phyloP scores from a whole-genome alignment of 2,888 invertebrate genomes.

The Gastracanthus pulcherrimus region DNA sequence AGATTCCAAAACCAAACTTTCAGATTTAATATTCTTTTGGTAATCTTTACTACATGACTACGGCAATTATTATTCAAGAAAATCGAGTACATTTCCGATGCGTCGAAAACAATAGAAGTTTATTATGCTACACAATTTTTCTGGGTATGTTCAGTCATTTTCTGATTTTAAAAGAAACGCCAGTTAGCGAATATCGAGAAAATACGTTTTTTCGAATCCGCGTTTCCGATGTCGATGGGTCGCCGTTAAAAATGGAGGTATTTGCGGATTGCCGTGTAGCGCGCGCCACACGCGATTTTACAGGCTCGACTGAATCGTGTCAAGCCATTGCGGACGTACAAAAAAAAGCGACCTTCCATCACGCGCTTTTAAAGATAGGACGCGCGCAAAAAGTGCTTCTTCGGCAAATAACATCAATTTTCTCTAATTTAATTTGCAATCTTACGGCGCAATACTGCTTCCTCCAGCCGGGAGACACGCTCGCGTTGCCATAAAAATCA shows the following conservation, averaged over 20 bases:
- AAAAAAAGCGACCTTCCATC: background rate
- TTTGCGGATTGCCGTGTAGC: background rate
- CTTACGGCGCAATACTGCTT: background rate
- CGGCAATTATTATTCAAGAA: too few species aligned
- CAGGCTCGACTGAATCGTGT: background rate
- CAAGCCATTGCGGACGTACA: background rate
- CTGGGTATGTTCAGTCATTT: too few species aligned
- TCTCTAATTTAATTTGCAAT: slow-evolving; percentile 6
- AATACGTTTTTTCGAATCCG: too few species aligned
- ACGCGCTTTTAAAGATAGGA: too few species aligned
- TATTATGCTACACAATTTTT: too few species aligned
- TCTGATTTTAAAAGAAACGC: too few species aligned
- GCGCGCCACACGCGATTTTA: slow-evolving; percentile 5
- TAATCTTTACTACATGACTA: too few species aligned
- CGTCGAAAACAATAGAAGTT: too few species aligned
- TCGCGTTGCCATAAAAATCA: background rate
- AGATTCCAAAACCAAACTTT: too few species aligned
- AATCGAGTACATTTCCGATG: too few species aligned
- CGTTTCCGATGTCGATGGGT: background rate
- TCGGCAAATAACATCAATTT: slow-evolving; percentile 16
- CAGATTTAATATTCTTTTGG: too few species aligned
- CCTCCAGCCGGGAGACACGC: background rate
- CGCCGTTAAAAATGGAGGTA: slow-evolving; percentile 3
- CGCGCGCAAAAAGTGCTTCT: background rate
- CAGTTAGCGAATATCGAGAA: too few species aligned